Percentiles rank a stretch among this genome's conserved stretches.
Conservation (phyloP, 2,113 vertebrate species). For the Chaetodon trifascialis region DNA sequence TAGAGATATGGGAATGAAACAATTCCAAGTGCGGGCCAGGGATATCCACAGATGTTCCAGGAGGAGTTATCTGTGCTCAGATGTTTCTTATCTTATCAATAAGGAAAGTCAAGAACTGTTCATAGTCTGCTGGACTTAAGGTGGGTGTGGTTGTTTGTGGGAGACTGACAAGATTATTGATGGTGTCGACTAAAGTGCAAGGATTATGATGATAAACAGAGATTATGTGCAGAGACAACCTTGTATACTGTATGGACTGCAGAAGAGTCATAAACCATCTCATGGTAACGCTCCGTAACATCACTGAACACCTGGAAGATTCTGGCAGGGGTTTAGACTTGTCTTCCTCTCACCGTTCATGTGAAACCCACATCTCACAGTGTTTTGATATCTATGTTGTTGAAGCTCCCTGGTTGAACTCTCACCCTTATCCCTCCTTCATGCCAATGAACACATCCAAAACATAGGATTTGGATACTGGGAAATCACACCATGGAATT, state of each 20-base stretch:
- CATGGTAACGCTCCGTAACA: neutral
- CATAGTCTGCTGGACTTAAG: too few relatives aligned
- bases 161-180: too few relatives aligned
- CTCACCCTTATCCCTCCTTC: neutral
- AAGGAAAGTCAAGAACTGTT: too few relatives aligned
- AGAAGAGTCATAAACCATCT: neutral
- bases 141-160: too few relatives aligned
- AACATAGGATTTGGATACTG: slow-evolving; percentile 40
- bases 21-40: too few relatives aligned
- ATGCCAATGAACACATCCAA: slow-evolving; percentile 30
- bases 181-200: too few relatives aligned
- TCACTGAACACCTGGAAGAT: neutral
- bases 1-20: too few relatives aligned
- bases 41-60: too few relatives aligned
- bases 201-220: too few relatives aligned
- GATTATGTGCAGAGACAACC: neutral
- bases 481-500: slow-evolving; percentile 42
- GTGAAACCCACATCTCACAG: neutral
- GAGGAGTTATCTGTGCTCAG: too few relatives aligned
- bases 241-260: neutral
- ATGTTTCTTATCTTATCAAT: too few relatives aligned
- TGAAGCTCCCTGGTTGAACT: slow-evolving; percentile 44
- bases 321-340: neutral
- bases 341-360: slow-evolving; percentile 35
- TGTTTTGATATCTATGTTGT: slow-evolving; percentile 57